Evolutionary conservation across 2,113 vertebrate genomes (phyloP), one percentile per base, ranked within the genome.

Genomic region (Hippocampus guttulatus): DNA sequence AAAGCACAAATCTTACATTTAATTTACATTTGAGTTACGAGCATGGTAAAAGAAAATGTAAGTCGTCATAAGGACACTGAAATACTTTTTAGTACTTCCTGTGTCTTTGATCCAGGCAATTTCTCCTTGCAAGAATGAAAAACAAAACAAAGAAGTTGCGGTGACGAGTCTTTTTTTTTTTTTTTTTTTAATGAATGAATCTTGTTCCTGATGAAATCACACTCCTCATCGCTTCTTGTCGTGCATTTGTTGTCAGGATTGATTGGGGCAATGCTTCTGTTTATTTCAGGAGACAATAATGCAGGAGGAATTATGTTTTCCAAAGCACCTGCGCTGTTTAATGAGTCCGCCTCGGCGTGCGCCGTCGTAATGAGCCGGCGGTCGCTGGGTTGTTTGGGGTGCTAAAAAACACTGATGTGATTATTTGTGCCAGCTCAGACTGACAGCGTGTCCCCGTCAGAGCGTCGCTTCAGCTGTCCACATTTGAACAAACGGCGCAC

Each of bases 341-440:
- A 52, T 62, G 52, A 80, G 54, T 73, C 69, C 57, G 67, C 67
- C 66, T 60, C 61, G 60, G 21, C 71, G 79, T 77, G 71, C 68
- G 49, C 67, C 52, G 27, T 11, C 47, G 64, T 38, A 66, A 78
- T 68, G 64, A 76, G 68, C 68, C 47, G 65, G 58, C 58, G 8
- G 15, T 61, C 27, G 54, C 52, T 64, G 78, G 12, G 70, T 88
- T 85, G 84, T 81, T 87, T 85, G 83, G 74, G 68, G 64, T 30
- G 75, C 81, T 62, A 65, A 74, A 65, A 60, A 85, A 85, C 75
- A 74, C 60, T 69, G 75, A 81, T 64, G 81, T 87, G 79, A 88
- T 91, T 90, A 85, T 82, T 85, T 76, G 78, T 70, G 85, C 81
- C 80, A 71, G 83, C 23, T 86, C 87, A 82, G 79, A 85, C 76